Base-by-base conservation (phyloP, 35 echinoderm and acorn worm species). In the Stichopus chloronotus region DNA sequence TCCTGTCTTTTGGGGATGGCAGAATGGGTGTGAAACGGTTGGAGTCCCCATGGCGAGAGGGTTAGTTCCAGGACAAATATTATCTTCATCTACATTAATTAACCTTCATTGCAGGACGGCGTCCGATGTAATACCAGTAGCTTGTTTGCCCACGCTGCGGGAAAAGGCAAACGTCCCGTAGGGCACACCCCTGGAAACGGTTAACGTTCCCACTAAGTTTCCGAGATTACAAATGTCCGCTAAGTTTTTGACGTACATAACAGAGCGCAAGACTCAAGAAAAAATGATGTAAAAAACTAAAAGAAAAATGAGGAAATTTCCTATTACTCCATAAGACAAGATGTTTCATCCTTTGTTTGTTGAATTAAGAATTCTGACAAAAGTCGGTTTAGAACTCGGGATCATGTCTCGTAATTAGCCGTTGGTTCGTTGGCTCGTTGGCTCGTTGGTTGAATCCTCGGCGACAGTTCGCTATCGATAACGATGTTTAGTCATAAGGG, bases 51-150 rank as follows among this genome's bases (percentile, higher is more conserved):
- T 74, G 69, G 69, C 3, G 69, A 16, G 17, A 74, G 52, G 52
- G 24, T 53, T 83, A 57, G 80, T 57, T 19, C 80, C 56, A 17
- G 11, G 52, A 83, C 80, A 54, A 57, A 52, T 58, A 88, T 88
- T 88, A 69, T 72, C 59, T 5, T 63, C 71, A 53, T 52, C 25
- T 89, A 11, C 57, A 61, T 72, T 71, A 60, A 89, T 89, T 71
- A 89, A 61, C 21, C 87, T 89, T 71, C 86, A 58, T 69, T 30
- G 57, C 55, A 59, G 54, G 87, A 89, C 22, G 61, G 87, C 59
- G 52, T 58, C 65, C 3, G 22, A 89, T 89, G 87, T 89, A 89
- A 89, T 72, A 89, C 87, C 87, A 61, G 87, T 89, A 89, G 87
- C 87, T 2, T 89, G 87, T 89, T 89, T 89, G 57, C 57, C 16